Percentiles rank a stretch among this genome's conserved stretches.
Evolutionary conservation across 2,888 invertebrate genomes (phyloP).

Genomic region (Cheilosia scutellata): DNA sequence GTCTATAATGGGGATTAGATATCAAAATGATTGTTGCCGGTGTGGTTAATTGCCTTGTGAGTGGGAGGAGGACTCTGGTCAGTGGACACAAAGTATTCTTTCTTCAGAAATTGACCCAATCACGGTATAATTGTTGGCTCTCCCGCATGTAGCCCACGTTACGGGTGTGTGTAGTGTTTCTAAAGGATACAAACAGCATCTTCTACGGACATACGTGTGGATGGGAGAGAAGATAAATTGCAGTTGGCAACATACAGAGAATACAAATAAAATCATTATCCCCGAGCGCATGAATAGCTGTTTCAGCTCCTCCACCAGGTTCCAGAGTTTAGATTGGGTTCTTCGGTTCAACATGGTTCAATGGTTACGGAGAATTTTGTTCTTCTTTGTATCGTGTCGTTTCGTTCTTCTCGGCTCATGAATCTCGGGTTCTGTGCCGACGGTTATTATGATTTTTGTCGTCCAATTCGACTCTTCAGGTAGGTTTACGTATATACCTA

Average conservation of each 20-base stretch:
- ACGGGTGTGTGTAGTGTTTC: constrained; percentile 30
- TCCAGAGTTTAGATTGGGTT: constrained; percentile 29
- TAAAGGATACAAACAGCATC: constrained; percentile 65
- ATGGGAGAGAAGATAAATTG: constrained; percentile 60
- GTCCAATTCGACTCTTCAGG: constrained; percentile 32
- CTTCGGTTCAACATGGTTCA: constrained; percentile 51
- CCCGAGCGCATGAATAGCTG: constrained; percentile 49
- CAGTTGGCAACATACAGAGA: constrained; percentile 67
- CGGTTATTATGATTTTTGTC: constrained; percentile 55
- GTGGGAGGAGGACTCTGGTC: constrained; percentile 58
- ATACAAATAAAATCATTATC: constrained; percentile 76
- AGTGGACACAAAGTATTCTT: constrained; percentile 55
- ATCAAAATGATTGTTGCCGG: constrained; percentile 59
- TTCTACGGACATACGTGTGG: constrained; percentile 6
- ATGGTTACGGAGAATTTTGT: constrained; percentile 42
- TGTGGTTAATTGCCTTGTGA: constrained; percentile 64
- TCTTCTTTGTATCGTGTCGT: constrained; percentile 1
- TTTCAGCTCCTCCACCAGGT: constrained; percentile 2
- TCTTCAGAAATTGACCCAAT: constrained; percentile 69
- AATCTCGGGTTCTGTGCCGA: constrained; percentile 23
- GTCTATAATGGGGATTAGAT: constrained; percentile 68
- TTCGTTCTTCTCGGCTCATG: constrained; percentile 14
- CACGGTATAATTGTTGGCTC: constrained; percentile 60
- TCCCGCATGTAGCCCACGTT: constrained; percentile 29
- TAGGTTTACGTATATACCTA: constrained; percentile 10